Evolutionary conservation across 2,113 vertebrate genomes (phyloP), one percentile per base, ranked within the genome.

Genomic region (Aegotheles bennettii): DNA sequence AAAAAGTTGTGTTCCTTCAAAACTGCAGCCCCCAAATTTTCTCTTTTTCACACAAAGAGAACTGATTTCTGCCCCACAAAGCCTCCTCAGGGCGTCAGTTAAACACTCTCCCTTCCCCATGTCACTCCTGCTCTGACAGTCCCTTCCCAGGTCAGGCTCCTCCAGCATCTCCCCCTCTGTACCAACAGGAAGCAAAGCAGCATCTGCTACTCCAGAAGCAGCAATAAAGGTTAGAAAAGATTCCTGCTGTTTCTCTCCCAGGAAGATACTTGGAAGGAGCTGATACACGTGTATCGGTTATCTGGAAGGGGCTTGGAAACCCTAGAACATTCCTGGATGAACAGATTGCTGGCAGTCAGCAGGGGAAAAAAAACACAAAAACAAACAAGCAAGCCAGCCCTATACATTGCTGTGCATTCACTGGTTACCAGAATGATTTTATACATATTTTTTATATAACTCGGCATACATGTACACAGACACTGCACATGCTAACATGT

Each of bases 401-500:
- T 38, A 7, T 25, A 29, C 47, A 11, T 6, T 33, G 70, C 85
- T 82, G 14, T 6, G 29, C 57, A 13, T 24, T 64, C 67, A n/a
- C 19, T 17, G 29, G 38, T 40, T 42, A 45, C 14, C 40, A 29
- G 4, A 57, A 38, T 4, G 36, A 65, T 38, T n/a, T 57, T 16
- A 5, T 35, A 25, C 18, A 23, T 16, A 16, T 45, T 26, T 79
- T 24, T 9, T 6, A 25, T 36, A 56, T 6, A 33, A 16, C n/a
- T 48, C 6, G 5, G 16, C 47, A 7, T 3, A 21, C 26, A 7
- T 7, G 29, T 13, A 31, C 56, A 45, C 11, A 82, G 45, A 65
- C 23, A 1, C 38, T 21, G n/a, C 63, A 21, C 33, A 4, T 1
- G 11, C 45, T 24, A 9, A 20, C 15, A 5, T 0, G 16, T 48